Evolutionary conservation across 2,888 invertebrate genomes (phyloP).

Genomic region (Fragum sueziense): DNA sequence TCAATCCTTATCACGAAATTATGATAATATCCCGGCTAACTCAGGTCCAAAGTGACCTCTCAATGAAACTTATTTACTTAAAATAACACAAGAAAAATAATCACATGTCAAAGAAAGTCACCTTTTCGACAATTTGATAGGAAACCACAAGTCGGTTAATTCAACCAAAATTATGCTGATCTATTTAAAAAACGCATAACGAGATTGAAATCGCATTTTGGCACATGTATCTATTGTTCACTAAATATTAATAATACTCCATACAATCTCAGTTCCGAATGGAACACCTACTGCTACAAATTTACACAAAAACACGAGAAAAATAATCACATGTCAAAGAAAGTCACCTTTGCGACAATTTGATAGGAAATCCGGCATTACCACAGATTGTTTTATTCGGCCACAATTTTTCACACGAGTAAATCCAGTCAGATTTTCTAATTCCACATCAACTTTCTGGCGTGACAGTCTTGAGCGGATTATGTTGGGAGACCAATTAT

Average conservation of each 20-base stretch:
- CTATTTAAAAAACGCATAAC: too few species aligned
- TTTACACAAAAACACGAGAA: conserved; percentile 3
- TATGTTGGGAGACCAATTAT: conserved; percentile 21
- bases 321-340: not conserved
- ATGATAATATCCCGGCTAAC: too few species aligned
- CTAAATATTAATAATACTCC: too few species aligned
- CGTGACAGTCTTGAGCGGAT: conserved; percentile 20
- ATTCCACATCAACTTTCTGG: conserved; percentile 12
- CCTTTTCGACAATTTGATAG: not conserved
- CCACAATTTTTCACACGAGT: conserved; percentile 17
- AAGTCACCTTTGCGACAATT: conserved; percentile 6
- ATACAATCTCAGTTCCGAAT: too few species aligned
- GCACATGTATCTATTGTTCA: too few species aligned
- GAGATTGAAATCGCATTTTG: too few species aligned
- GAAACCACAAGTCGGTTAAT: conserved; percentile 15
- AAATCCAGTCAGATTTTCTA: conserved; percentile 13
- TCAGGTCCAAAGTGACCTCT: too few species aligned
- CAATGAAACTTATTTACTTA: too few species aligned
- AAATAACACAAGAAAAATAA: conserved; percentile 4
- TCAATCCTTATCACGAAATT: too few species aligned
- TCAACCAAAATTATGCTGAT: conserved; percentile 14
- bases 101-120: conserved; percentile 3
- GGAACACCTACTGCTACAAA: too few species aligned
- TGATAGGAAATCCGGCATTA: not conserved
- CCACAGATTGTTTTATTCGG: conserved; percentile 22